Evolutionary conservation across 2,888 invertebrate species (phyloP), one percentile per base, ranked within the genome.

Genomic region (Ditula angustiorana): DNA sequence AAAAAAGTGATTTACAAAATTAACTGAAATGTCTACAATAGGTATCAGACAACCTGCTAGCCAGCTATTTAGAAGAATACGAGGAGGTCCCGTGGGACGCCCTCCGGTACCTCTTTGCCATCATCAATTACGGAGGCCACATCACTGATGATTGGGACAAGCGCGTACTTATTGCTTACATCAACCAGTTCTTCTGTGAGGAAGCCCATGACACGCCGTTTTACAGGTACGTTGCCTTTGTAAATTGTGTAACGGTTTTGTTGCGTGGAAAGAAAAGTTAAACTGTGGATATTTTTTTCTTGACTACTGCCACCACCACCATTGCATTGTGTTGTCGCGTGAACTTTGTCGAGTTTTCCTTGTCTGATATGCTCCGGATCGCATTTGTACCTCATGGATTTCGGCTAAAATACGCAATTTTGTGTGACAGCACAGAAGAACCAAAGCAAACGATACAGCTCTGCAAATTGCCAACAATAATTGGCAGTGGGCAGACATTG

Each of bases 41-140:
- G 95, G 95, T 96, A 0, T 97, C 98, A 0, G 97, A 97, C 86
- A 96, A 96, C 79, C 85, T 98, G 8, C 85, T 98, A n/a, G 94
- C 95, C 13, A 95, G 96, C 58, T 98, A 98, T 82, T 87, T 98
- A 59, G 96, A 97, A 75, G 97, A 97, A 78, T 98, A 98, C 83
- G 95, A 95, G n/a, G 95, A 96, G 11, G 97, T 97, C 0, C 98
- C 98, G 0, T 98, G 97, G 97, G 97, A 97, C 76, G 97, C 98
- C 0, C 87, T 98, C 52, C 97, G 97, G 73, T 98, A 97, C 84
- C 88, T 98, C 67, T 97, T 98, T 80, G 96, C 97, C 0, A 97
- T 96, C 73, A 96, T 98, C 71, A 97, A 96, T 89, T 98, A 98
- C 81, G 98, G 98, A 30, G 98, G 98, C 0, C 97, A 97, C 83